phyloP scores from a whole-genome alignment of 2,888 invertebrate genomes.

The Colletes collaris region DNA sequence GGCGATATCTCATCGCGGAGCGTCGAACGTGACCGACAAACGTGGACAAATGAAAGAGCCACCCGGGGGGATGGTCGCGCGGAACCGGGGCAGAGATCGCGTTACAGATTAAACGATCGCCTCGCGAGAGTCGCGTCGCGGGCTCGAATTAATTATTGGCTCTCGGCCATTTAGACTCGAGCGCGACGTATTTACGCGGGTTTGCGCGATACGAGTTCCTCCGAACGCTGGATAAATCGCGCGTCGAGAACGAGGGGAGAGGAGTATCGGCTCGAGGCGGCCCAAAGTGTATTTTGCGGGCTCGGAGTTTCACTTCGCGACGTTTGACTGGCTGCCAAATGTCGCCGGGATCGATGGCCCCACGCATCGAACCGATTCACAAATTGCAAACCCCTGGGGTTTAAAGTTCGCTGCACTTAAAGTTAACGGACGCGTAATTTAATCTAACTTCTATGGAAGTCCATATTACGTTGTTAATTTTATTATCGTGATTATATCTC shows the following conservation, averaged over 20 bases:
- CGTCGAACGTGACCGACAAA: conserved; percentile 18
- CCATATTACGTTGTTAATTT: too few species aligned
- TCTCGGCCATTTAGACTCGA: conserved; percentile 37
- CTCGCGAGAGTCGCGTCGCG: background rate
- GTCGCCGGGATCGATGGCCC: conserved; percentile 8
- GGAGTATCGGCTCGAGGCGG: conserved; percentile 11
- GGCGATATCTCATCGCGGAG: conserved; percentile 12
- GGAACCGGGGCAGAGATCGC: conserved; percentile 23
- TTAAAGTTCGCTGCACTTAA: too few species aligned
- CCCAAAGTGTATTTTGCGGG: conserved; percentile 8
- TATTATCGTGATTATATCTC: too few species aligned
- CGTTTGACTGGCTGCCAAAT: conserved; percentile 42
- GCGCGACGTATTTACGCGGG: conserved; percentile 35
- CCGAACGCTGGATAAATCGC: conserved; percentile 17
- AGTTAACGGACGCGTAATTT: too few species aligned
- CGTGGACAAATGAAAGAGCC: background rate
- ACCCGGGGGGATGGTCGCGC: background rate
- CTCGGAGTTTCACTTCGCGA: conserved; percentile 17
- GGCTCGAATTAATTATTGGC: conserved; percentile 50
- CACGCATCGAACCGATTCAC: conserved; percentile 1
- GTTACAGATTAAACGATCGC: conserved; percentile 42
- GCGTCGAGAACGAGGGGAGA: background rate
- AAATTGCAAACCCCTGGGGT: background rate
- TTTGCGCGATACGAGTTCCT: conserved; percentile 8
- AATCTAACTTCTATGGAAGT: too few species aligned